A percentile compares a stretch with the other conserved stretches of the same genome.
Evolutionary conservation across 37 sponge, comb jelly and placozoan genomes (phyloP).

Genomic region (Cladorhizidae sp.): DNA sequence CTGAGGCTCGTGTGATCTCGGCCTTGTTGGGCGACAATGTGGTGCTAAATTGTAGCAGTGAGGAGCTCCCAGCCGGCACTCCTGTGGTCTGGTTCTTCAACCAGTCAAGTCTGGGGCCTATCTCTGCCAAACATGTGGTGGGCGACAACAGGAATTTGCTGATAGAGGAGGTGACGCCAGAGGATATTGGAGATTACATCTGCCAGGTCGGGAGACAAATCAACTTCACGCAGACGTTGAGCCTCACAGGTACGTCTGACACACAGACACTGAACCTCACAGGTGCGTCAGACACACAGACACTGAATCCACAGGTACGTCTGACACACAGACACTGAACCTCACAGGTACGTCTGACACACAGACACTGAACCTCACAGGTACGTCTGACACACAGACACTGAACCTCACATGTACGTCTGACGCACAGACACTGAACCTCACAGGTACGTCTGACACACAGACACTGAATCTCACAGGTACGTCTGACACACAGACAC

Average conservation of each 20-base stretch:
- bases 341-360: no score
- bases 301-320: no score
- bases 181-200: constrained; percentile 24
- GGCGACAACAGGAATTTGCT: constrained; percentile 3
- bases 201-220: constrained; percentile 12
- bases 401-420: no score
- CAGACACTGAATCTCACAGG: no score
- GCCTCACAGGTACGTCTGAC: constrained; percentile 8
- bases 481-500: no score
- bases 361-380: no score
- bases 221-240: not conserved
- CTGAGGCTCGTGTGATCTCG: not conserved
- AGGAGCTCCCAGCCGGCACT: not conserved
- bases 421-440: no score
- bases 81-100: constrained; percentile 12
- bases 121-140: constrained; percentile 11
- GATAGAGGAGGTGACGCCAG: not conserved
- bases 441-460: no score
- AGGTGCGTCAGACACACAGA: no score
- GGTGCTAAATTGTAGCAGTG: constrained; percentile 19
- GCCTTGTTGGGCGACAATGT: constrained; percentile 28
- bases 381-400: no score
- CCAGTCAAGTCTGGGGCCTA: not conserved
- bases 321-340: no score
- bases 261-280: no score